Evolutionary conservation across 2,888 invertebrate species (phyloP).

Genomic region (Hypomecis punctinalis): DNA sequence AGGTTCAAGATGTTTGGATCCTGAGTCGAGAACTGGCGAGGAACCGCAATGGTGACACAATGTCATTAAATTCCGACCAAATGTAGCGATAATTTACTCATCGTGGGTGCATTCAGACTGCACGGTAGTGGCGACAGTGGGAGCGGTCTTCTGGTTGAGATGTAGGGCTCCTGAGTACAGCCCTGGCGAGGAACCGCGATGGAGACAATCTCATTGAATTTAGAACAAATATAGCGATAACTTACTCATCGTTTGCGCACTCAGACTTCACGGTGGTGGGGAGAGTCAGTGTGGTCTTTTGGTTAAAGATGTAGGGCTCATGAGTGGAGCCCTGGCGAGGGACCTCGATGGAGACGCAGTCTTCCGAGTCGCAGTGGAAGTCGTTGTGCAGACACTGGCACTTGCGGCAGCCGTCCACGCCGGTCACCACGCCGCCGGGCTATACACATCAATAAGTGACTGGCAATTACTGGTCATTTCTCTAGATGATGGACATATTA

Average conservation of each 20-base stretch:
- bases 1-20: no score
- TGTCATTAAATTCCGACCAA: no score
- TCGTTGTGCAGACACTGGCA: constrained; percentile 93
- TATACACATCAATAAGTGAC: constrained; percentile 58
- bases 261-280: constrained; percentile 40
- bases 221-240: background rate
- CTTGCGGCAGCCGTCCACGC: constrained; percentile 84
- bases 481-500: background rate
- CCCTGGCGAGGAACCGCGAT: no score
- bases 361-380: constrained; percentile 87
- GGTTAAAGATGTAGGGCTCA: constrained; percentile 46
- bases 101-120: no score
- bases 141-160: no score
- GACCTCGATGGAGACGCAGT: constrained; percentile 68
- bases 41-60: no score
- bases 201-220: no score
- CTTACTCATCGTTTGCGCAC: constrained; percentile 49
- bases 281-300: background rate
- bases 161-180: no score
- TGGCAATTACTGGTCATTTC: background rate
- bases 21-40: no score
- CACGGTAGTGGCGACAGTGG: no score
- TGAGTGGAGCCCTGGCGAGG: constrained; percentile 53
- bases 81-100: no score
- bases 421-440: constrained; percentile 88